Base-by-base conservation (phyloP, 2,888 invertebrate species). In the Mimas tiliae region DNA sequence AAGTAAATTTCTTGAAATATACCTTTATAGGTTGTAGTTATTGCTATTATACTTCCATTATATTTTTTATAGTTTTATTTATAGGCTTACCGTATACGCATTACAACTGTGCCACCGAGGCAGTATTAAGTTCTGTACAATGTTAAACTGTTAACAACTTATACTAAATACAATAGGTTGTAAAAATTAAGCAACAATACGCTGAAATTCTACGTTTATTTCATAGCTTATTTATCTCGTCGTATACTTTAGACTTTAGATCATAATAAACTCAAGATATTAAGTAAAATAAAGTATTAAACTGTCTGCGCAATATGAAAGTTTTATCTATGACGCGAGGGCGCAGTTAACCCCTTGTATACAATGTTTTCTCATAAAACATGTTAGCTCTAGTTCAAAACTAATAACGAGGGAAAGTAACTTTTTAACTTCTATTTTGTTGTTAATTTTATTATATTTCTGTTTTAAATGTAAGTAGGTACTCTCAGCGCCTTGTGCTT, bases 341-440 rank as follows among this genome's bases (percentile, higher is more conserved):
- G 33, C 53, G 48, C 64, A 47, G 64, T 21, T 66, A 51, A 62
- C 76, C 76, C 72, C 79, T 70, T 74, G 73, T 74, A 78, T 75
- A 79, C 80, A 77, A 82, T 79, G 80, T 85, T 85, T 81, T 81
- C 79, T 81, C 74, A 77, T 75, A 78, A 80, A 83, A 85, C 82
- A 81, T 77, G 78, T 80, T 81, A 75, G 70, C 74, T 75, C 19
- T 19, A 58, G 58, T 58, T 52, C 58, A 71, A 70, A 72, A 70
- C 70, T 72, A 74, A 74, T 69, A 70, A 67, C 67, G 62, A 63
- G 62, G 55, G 68, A 45, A 38, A 50, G 33, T 19, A 64, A 67
- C 27, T 38, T 38, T 62, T 62, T 68, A 55, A 69, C 66, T 72
- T 72, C 58, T 53, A 68, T 63, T 64, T 62, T 69, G 66, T 68